phyloP scores from a whole-genome alignment of 2,797 vertebrate species.

The Apogon talboti region DNA sequence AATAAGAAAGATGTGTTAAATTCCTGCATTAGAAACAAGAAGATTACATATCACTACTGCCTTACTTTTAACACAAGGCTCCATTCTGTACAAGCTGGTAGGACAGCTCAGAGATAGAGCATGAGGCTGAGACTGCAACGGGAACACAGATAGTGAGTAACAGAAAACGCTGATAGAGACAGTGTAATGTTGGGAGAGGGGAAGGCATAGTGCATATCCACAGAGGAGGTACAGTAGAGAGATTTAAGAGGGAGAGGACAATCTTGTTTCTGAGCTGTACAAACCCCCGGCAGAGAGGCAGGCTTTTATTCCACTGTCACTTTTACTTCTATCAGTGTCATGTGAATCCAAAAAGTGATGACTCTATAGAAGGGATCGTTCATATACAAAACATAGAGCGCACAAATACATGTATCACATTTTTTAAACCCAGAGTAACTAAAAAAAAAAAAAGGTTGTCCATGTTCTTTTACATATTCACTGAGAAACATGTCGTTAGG shows the following conservation, averaged over 20 bases:
- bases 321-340: too few species aligned
- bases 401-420: too few species aligned
- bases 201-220: conserved; percentile 61
- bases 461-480: too few species aligned
- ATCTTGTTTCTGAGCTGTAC: conserved; percentile 26
- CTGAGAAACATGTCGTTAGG: too few species aligned
- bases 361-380: too few species aligned
- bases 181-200: conserved; percentile 29
- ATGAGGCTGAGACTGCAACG: conserved; percentile 53
- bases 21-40: conserved; percentile 23
- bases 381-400: too few species aligned
- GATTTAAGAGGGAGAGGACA: conserved; percentile 6
- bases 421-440: too few species aligned
- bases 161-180: conserved; percentile 57
- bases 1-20: conserved; percentile 30
- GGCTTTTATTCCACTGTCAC: too few species aligned
- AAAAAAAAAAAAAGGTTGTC: too few species aligned
- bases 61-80: conserved; percentile 51
- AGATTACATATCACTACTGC: conserved; percentile 42
- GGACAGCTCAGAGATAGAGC: conserved; percentile 66
- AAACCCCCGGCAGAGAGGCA: conserved; percentile 1
- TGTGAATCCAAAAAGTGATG: too few species aligned
- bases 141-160: conserved; percentile 56
- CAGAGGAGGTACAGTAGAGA: conserved; percentile 45
- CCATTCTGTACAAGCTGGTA: conserved; percentile 38